Base-by-base conservation (phyloP, 2,797 vertebrate species). In the Coilia nasus region DNA sequence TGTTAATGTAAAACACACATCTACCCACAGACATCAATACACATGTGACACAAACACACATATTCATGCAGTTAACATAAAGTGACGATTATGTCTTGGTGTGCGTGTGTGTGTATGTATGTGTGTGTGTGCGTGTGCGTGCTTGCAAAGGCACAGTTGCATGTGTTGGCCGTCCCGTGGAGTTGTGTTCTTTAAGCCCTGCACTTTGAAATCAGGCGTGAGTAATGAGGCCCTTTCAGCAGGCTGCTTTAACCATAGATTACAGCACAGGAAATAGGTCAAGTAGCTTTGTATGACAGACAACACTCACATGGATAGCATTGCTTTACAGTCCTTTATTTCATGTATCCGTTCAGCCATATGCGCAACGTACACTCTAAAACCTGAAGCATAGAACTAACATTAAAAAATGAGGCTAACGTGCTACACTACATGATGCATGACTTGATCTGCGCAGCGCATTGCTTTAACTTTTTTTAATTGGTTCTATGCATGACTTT, bases 181-280 rank as follows among this genome's bases (percentile, higher is more conserved):
- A 93, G 93, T 90, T 91, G 60, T 91, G 94, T 95, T 95, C 95
- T 94, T 94, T 91, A 93, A 94, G 93, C 93, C 92, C 93, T 94
- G 94, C 93, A 93, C 94, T 95, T 93, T 94, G 92, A 95, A 95
- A 95, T 95, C 94, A 94, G 92, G 93, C 95, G 94, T 95, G 93
- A 95, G 95, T 96, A 96, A 95, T 96, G 93, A 95, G 95, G 92
- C 90, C 92, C 92, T 95, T 95, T 95, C 94, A 94, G 93, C 88
- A 94, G 92, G 93, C 94, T 88, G 92, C 93, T 94, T 94, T 94
- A 93, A 94, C 91, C 90, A 93, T 93, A 94, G 91, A 93, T 95
- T 94, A 93, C 93, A 93, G 86, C 93, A 88, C 92, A 94, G 88
- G 92, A 96, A 95, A 95, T 95, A 93, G 95, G 94, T 94, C 95